These are phyloP conservation scores for Leptobrachium leishanense DNA, from an alignment of 2,113 vertebrate genomes.

Conservation along the genomic window DNA sequence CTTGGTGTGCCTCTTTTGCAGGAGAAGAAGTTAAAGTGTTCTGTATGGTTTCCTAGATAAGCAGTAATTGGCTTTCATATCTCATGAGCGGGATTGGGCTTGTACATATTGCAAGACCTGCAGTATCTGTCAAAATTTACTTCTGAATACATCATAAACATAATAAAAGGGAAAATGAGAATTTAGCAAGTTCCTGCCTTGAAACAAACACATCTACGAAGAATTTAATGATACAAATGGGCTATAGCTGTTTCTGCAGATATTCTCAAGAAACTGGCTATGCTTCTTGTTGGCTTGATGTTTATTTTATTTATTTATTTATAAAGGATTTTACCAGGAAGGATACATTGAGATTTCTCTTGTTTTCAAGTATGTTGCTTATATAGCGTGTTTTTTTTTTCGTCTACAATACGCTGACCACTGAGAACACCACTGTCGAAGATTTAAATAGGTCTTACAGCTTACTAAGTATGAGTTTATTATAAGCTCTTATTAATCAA, in stretches of 20 bases:
- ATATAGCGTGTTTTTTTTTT: too few relatives aligned
- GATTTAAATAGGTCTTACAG: too few relatives aligned
- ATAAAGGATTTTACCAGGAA: too few relatives aligned
- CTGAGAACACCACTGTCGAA: too few relatives aligned
- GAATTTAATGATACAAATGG: not conserved
- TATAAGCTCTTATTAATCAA: too few relatives aligned
- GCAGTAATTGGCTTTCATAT: slow-evolving; percentile 1
- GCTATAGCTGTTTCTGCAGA: not conserved
- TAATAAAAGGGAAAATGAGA: not conserved
- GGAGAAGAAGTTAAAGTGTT: not conserved
- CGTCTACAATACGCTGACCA: too few relatives aligned
- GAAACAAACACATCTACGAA: not conserved
- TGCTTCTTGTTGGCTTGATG: too few relatives aligned
- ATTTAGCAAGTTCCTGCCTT: not conserved
- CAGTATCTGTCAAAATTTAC: not conserved
- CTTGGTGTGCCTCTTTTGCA: not conserved
- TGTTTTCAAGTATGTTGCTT: too few relatives aligned
- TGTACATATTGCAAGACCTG: not conserved
- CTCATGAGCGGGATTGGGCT: not conserved
- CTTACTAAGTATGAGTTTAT: too few relatives aligned
- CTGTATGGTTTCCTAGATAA: not conserved
- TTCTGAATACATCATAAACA: not conserved
- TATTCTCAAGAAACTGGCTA: not conserved
- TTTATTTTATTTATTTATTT: too few relatives aligned
- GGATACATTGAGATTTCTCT: too few relatives aligned